Evolutionary conservation across 2,797 vertebrate genomes (phyloP), one percentile per base, ranked within the genome.

Genomic region (Sebastes wilsoni): DNA sequence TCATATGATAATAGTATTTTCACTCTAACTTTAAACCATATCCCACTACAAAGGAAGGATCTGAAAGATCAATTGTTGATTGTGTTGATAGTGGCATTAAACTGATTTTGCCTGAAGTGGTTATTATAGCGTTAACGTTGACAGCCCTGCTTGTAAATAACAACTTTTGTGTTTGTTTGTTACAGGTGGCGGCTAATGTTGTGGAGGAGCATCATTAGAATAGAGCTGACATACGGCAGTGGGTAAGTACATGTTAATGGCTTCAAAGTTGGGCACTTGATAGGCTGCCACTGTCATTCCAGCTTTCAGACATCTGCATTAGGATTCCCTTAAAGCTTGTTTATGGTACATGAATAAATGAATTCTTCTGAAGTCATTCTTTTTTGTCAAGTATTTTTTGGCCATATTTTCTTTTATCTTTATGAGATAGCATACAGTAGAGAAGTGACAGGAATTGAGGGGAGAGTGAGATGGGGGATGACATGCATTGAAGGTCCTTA

Each of bases 241-340:
- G 22, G 25, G 86, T 89, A 58, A 79, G 80, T 75, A 6, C 23
- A 49, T 30, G 20, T 76, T 18, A 23, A 3, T 36, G 30, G 32
- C 36, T 18, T 64, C 46, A 6, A 82, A 34, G 65, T 42, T 27
- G 38, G 20, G n/a, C 20, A 54, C 14, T 25, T 42, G 20, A 32
- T 6, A 60, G n/a, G 42, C 59, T 74, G 42, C 56, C 23, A 11
- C 34, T 32, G 13, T 66, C 49, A 12, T 22, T 22, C 23, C 8
- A 14, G 11, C 32, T 14, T 67, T 30, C 16, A 32, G 3, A 46
- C 18, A 70, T 74, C 61, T 68, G 34, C 28, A 30, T 42, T 10
- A 20, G 23, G 5, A 32, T 38, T 36, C 5, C 7, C 10, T 8
- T 65, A 46, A 73, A 7, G 27, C 20, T 55, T 61, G 14, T 55